A percentile compares a stretch with the other conserved stretches of the same genome.
These are phyloP conservation scores for Orycteropus afer DNA, from an alignment of 2,113 vertebrate genomes.

Conservation along the genomic window DNA sequence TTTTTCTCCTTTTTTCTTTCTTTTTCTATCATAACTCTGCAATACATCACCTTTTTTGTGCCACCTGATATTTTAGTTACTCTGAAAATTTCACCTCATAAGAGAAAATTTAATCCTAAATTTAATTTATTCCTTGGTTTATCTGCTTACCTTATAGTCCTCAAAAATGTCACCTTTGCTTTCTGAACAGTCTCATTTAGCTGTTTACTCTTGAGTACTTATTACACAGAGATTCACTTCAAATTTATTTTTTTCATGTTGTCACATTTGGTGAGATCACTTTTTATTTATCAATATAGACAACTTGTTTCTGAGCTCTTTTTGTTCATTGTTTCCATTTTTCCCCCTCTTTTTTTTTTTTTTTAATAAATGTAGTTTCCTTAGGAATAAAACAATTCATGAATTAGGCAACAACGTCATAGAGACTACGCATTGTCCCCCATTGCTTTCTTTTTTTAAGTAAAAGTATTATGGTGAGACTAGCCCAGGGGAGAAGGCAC, in stretches of 20 bases:
- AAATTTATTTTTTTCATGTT: constrained; percentile 6
- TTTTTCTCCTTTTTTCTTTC: background rate
- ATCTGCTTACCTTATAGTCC: background rate
- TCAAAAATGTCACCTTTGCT: background rate
- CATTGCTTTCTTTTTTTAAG: too few relatives aligned
- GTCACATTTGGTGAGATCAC: background rate
- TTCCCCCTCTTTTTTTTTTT: too few relatives aligned
- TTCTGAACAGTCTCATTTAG: background rate
- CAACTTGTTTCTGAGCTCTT: too few relatives aligned
- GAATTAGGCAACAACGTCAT: too few relatives aligned
- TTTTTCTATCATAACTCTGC: background rate
- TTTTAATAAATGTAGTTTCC: too few relatives aligned
- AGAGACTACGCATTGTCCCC: too few relatives aligned
- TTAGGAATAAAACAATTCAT: too few relatives aligned
- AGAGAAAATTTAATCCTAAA: background rate
- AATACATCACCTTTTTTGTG: background rate
- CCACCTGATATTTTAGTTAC: background rate
- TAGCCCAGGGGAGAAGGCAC: background rate
- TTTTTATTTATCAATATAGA: constrained; percentile 21
- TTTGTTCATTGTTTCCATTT: too few relatives aligned
- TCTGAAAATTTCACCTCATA: background rate
- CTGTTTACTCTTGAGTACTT: background rate
- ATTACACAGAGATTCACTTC: background rate
- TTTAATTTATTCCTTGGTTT: constrained; percentile 2
- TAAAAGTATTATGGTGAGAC: background rate